Evolutionary conservation across 2,797 vertebrate genomes (phyloP).

Genomic region (Pseudochirops cupreus): DNA sequence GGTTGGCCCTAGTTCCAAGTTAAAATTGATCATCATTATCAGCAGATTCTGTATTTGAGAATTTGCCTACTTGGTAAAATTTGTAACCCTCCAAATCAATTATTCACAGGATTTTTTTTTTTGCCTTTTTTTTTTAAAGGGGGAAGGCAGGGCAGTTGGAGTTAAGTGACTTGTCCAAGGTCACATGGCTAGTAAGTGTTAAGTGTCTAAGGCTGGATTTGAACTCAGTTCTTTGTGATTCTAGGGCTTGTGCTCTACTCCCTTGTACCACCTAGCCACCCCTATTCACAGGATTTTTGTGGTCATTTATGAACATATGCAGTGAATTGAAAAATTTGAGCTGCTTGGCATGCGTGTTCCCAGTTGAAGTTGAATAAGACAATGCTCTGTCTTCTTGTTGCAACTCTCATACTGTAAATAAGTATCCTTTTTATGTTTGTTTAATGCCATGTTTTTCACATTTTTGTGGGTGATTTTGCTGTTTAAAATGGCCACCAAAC

Average conservation of each 20-base stretch:
- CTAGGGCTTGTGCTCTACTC: no score
- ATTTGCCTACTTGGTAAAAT: neutral
- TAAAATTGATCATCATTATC: neutral
- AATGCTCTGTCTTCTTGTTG: neutral
- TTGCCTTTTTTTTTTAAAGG: no score
- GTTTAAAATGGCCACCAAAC: neutral
- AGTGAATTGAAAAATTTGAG: neutral
- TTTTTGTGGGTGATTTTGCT: neutral
- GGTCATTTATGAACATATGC: neutral
- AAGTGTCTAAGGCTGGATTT: no score
- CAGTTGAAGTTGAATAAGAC: neutral
- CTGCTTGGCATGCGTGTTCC: neutral
- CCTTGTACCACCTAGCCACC: no score
- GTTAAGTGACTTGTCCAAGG: no score
- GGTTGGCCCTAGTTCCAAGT: neutral
- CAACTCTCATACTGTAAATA: neutral
- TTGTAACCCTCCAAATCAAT: neutral
- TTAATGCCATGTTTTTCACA: neutral
- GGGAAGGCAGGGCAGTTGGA: no score
- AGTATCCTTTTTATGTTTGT: neutral
- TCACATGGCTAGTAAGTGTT: no score
- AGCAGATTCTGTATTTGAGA: neutral
- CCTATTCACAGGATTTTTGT: neutral
- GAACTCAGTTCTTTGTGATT: no score
- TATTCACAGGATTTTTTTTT: neutral